Conservation (phyloP, 2,888 invertebrate genomes). For the Melanostoma mellinum region DNA sequence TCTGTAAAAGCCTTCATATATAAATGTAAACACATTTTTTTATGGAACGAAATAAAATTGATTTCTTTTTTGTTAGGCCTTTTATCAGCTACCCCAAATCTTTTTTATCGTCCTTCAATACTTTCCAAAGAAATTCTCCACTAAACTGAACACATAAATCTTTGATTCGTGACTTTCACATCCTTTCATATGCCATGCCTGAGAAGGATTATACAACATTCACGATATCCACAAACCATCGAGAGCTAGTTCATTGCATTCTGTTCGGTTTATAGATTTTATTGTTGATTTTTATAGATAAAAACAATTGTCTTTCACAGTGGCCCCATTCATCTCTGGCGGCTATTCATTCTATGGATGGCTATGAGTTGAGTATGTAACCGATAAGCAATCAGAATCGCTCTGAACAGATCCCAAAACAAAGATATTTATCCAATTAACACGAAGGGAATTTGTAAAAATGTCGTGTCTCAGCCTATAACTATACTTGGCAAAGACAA, state of each 20-base stretch:
- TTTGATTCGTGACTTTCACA: conserved; percentile 55
- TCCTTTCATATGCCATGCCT: conserved; percentile 10
- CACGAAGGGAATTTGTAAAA: conserved; percentile 65
- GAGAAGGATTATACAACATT: conserved; percentile 37
- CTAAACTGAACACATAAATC: conserved; percentile 55
- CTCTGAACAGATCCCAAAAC: conserved; percentile 57
- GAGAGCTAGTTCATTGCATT: conserved; percentile 52
- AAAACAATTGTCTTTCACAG: conserved; percentile 61
- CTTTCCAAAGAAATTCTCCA: conserved; percentile 57
- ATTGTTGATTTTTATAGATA: conserved; percentile 67
- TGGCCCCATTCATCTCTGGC: conserved; percentile 48
- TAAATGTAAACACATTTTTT: background rate
- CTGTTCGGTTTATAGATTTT: conserved; percentile 61
- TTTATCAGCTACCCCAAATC: conserved; percentile 56
- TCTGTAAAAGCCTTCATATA: background rate
- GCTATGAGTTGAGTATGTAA: background rate
- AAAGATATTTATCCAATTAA: conserved; percentile 70
- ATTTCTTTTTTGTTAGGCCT: conserved; percentile 16
- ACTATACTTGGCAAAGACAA: background rate
- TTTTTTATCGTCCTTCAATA: conserved; percentile 58
- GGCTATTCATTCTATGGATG: background rate
- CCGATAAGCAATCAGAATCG: conserved; percentile 54
- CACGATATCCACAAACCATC: conserved; percentile 11
- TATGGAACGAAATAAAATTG: conserved; percentile 6
- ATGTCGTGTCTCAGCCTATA: background rate